Evolutionary conservation across 2,113 vertebrate species (phyloP).

Genomic region (Peromyscus maniculatus): DNA sequence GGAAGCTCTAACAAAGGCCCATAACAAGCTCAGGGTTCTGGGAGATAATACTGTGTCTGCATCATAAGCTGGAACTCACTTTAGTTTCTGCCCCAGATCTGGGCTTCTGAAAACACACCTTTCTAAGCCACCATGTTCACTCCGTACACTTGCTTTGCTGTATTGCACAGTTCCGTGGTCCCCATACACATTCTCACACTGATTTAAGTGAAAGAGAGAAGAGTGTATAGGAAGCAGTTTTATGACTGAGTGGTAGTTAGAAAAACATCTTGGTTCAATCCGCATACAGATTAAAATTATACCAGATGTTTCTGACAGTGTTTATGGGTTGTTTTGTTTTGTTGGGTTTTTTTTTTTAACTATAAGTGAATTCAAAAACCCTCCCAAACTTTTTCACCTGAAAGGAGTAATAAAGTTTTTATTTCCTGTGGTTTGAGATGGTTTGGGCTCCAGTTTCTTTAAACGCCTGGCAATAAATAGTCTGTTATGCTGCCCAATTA

Average conservation of each 20-base stretch:
- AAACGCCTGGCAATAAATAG: conserved; percentile 27
- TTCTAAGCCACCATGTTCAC: conserved; percentile 5
- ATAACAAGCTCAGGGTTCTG: background rate
- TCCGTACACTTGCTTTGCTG: conserved; percentile 60
- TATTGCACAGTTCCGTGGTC: background rate
- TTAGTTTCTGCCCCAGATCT: background rate
- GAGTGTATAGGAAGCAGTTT: conserved; percentile 8
- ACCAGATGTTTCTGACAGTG: conserved; percentile 10
- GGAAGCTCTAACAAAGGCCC: background rate
- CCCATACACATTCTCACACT: background rate
- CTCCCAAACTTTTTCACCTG: conserved; percentile 63
- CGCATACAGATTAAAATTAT: conserved; percentile 47
- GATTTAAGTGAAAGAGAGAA: conserved; percentile 36
- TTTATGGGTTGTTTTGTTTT: background rate
- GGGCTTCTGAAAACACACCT: conserved; percentile 16
- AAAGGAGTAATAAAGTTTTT: conserved; percentile 46
- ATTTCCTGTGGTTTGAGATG: background rate
- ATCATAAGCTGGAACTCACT: background rate
- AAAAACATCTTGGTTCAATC: conserved; percentile 70
- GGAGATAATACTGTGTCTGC: background rate
- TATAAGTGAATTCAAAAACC: conserved; percentile 63
- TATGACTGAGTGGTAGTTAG: conserved; percentile 52
- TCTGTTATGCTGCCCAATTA: conserved; percentile 65
- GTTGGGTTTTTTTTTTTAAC: background rate
- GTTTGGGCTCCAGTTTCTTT: conserved; percentile 66